Percentiles rank a stretch among this genome's conserved stretches.
These are phyloP conservation scores for Rostratula benghalensis DNA, from an alignment of 2,113 vertebrate genomes.

Conservation along the genomic window DNA sequence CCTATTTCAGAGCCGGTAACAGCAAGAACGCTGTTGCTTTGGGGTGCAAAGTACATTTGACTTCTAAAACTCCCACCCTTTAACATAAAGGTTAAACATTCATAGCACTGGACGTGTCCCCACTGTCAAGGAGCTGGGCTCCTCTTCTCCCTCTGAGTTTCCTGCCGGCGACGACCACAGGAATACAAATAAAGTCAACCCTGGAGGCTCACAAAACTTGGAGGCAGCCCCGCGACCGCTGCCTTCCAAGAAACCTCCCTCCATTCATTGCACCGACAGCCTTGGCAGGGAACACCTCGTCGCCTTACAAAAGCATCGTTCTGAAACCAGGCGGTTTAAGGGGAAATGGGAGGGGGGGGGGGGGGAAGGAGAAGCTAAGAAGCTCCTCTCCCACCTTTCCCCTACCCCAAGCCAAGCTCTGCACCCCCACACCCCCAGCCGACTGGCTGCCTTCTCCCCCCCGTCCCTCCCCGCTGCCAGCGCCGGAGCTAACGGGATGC, in stretches of 20 bases:
- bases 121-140: not conserved
- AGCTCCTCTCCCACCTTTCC: not conserved
- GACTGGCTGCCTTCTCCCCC: too few species aligned
- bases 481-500: not conserved
- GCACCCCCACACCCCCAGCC: rapidly evolving
- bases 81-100: not conserved
- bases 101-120: not conserved
- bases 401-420: not conserved
- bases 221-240: not conserved
- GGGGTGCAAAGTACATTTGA: not conserved
- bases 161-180: not conserved
- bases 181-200: not conserved
- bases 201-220: not conserved
- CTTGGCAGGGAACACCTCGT: not conserved
- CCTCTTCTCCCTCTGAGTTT: not conserved
- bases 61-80: not conserved
- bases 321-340: not conserved
- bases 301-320: not conserved
- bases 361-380: rapidly evolving
- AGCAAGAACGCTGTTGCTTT: not conserved
- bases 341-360: too few species aligned
- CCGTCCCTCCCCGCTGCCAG: not conserved
- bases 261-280: not conserved
- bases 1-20: not conserved
- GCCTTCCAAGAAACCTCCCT: constrained; percentile 2